Base-by-base conservation (phyloP, 2,888 invertebrate species). In the Phalera bucephala region DNA sequence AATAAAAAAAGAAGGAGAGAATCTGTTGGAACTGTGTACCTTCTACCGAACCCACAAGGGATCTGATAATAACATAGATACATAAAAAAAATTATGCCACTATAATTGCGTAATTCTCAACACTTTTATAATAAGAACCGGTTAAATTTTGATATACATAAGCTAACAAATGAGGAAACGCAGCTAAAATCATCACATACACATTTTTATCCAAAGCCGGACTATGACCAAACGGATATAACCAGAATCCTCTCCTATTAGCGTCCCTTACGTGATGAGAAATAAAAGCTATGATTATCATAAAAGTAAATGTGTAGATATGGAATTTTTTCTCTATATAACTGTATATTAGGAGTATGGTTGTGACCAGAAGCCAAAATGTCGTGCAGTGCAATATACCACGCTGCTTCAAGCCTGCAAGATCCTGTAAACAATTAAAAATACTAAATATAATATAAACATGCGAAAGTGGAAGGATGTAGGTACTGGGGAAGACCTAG, bases 381-480 rank as follows among this genome's bases (percentile, higher is more conserved):
- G 83, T 69, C 0, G 85, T 79, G 41, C 84, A 83, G 31, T 88
- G 88, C 38, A 88, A 72, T 0, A 87, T 52, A 0, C 88, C 89
- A 5, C 88, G 52, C 9, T 73, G 71, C 31, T 68, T 77, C 0
- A 78, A 15, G 8, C 66, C 68, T 0, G 61, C 56, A 20, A 84
- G 43, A 15, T 85, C 85, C 88, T 88, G 77, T 1, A 79, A 82
- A 2, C 52, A n/a, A n/a, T n/a, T n/a, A n/a, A n/a, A n/a, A n/a
- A n/a, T n/a, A n/a, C n/a, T n/a, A n/a, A n/a, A n/a, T n/a, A n/a
- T n/a, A n/a, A n/a, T n/a, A n/a, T n/a, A n/a, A n/a, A n/a, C n/a
- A n/a, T n/a, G n/a, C n/a, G n/a, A n/a, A n/a, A n/a, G n/a, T n/a
- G n/a, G n/a, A n/a, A n/a, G n/a, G n/a, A n/a, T n/a, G n/a, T n/a